These are phyloP conservation scores for Deroptyus accipitrinus DNA, from an alignment of 2,113 vertebrate species.

Conservation along the genomic window DNA sequence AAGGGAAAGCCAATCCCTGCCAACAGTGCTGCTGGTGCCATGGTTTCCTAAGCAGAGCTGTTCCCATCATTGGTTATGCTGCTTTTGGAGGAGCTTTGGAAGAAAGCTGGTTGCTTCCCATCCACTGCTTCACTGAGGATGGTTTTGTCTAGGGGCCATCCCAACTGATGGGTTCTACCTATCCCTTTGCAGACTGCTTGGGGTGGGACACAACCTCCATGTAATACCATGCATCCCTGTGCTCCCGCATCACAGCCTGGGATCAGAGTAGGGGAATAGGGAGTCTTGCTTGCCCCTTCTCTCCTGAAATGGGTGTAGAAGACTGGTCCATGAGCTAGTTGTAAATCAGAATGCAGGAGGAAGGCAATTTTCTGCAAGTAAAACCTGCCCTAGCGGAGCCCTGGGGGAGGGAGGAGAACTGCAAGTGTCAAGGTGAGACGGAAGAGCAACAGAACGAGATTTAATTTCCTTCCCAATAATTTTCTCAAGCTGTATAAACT, in stretches of 20 bases:
- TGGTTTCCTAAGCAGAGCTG: background rate
- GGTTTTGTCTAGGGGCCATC: too few relatives aligned
- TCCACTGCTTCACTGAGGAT: background rate
- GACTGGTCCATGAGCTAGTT: background rate
- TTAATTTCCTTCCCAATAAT: conserved; percentile 76
- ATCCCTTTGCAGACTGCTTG: background rate
- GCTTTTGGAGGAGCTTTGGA: background rate
- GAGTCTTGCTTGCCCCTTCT: background rate
- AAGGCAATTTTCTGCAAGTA: conserved; percentile 24
- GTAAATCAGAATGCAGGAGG: background rate
- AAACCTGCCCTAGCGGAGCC: conserved; percentile 25
- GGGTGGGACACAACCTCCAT: background rate
- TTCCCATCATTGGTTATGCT: background rate
- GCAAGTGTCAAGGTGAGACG: conserved; percentile 49
- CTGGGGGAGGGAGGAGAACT: conserved; percentile 31
- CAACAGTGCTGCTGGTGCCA: fast-evolving
- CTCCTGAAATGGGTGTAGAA: background rate
- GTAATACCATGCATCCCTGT: fast-evolving
- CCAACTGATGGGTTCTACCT: fast-evolving
- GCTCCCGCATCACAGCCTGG: background rate
- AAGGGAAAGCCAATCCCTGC: background rate
- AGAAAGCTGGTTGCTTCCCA: background rate
- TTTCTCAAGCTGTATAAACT: conserved; percentile 77
- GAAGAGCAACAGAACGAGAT: conserved; percentile 53
- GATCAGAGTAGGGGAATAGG: background rate